Evolutionary conservation across 2,797 vertebrate genomes (phyloP), one percentile per base, ranked within the genome.

Genomic region (Taenioides sp.): DNA sequence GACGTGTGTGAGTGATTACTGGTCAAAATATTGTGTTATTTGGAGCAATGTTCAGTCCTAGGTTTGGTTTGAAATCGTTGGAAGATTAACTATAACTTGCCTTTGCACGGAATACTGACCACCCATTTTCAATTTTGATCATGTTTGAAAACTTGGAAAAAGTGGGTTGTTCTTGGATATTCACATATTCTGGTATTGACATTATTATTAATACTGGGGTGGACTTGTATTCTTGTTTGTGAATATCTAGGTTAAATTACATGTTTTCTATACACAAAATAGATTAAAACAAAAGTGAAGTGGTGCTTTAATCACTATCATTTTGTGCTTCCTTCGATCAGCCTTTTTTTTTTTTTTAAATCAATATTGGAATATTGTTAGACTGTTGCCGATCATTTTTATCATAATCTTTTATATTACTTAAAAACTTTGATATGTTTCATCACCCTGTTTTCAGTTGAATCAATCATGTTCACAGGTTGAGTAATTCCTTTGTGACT

Each of bases 1-100:
- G 78, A 28, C 76, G 17, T 34, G 74, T 63, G 60, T 49, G 47
- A 66, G 47, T 66, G 22, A 68, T 62, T 67, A 74, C 71, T 37
- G 69, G 68, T 76, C 47, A 78, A 70, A 59, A 75, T 2, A 58
- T 55, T 14, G 5, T 28, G 57, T 18, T 59, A 1, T 59, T 16
- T 59, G 17, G 9, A 57, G 22, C 52, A 54, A n/a, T n/a, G 6
- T n/a, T n/a, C 11, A 40, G 12, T 40, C 37, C 9, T 11, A 10
- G 40, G 40, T 43, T 43, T 43, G 40, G 40, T 43, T 14, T 43
- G 12, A 43, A 4, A 43, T 14, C 12, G 3, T 43, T 43, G 40
- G 40, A 43, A 37, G 34, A 37, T 37, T 37, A 37, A 43, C 40
- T 14, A 14, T 43, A 43, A 43, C 12, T 43, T 43, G 40, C 34